Evolutionary conservation across 2,888 invertebrate species (phyloP), one percentile per base, ranked within the genome.

Genomic region (Drosophila paranaensis): DNA sequence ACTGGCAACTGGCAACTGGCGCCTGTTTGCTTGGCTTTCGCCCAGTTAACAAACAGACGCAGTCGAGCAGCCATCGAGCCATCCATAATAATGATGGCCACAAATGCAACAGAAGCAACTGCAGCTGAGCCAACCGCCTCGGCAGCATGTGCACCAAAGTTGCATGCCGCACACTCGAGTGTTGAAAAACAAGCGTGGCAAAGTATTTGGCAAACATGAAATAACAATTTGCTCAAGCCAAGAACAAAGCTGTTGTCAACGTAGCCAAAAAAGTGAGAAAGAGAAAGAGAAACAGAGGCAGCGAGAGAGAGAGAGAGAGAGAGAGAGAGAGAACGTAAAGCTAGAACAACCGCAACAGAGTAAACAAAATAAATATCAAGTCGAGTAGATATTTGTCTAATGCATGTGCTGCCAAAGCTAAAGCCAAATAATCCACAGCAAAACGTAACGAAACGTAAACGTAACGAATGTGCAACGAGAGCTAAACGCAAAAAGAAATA

Each of bases 201-300:
- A 83, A 79, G 83, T 76, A 86, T 82, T 83, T 86, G 83, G 81
- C 83, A 83, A 86, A 83, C 83, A 83, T 73, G 86, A 77, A 82
- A 83, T 83, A 83, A 83, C 86, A 83, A 83, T 83, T 83, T 83
- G 79, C 74, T 71, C 61, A 66, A 79, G 79, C 75, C 69, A 80
- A 76, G 74, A 65, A 78, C 69, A 74, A 71, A 83, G 79, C 73
- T 79, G 76, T 83, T 82, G 82, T 81, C 81, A 82, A 80, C 57
- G 60, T 54, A 75, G 54, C 62, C 75, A 60, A 65, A 71, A 43
- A 57, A 51, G 20, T n/a, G 43, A 27, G 3, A 46, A 40, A 51
- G 58, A 13, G n/a, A 14, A 8, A 4, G 6, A 14, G 8, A 20
- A 3, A 20, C 20, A 20, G 20, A 20, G 20, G 20, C 20, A 13